phyloP scores from a whole-genome alignment of 2,113 vertebrate genomes.

The Craseonycteris thonglongyai region DNA sequence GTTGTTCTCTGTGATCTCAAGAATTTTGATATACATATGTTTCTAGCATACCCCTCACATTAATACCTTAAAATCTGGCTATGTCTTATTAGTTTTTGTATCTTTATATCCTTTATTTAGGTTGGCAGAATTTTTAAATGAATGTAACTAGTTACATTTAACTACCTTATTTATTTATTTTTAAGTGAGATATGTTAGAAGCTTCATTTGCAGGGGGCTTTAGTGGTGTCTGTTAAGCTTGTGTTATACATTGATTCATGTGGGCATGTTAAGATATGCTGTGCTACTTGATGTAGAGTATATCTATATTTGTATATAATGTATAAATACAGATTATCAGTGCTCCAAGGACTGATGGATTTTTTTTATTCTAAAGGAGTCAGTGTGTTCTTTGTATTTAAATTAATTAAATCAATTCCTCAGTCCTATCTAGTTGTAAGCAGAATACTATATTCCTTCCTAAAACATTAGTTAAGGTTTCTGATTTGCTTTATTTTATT shows the following conservation, averaged over 20 bases:
- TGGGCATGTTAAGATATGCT: neutral
- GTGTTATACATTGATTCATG: neutral
- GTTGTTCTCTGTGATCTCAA: slow-evolving; percentile 10
- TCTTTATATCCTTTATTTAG: slow-evolving; percentile 18
- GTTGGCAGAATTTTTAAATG: slow-evolving; percentile 10
- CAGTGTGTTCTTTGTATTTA: neutral
- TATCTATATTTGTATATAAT: neutral
- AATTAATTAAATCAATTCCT: neutral
- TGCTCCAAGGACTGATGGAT: neutral
- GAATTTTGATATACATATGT: neutral
- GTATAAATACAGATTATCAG: neutral
- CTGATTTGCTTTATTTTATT: neutral
- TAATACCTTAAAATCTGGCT: slow-evolving; percentile 11
- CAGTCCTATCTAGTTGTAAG: neutral
- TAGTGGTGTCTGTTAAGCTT: neutral
- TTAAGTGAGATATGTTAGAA: neutral
- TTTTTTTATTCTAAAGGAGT: slow-evolving; percentile 2
- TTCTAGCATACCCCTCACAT: neutral
- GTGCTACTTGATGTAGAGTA: neutral
- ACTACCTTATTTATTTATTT: neutral
- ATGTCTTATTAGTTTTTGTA: slow-evolving; percentile 17
- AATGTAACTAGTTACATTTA: slow-evolving; percentile 20
- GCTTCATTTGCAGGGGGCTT: neutral
- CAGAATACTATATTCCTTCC: neutral
- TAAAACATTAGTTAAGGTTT: slow-evolving; percentile 1